Percentiles rank a stretch among this genome's conserved stretches.
phyloP scores from a whole-genome alignment of 2,797 vertebrate species.

The Trichosurus vulpecula region DNA sequence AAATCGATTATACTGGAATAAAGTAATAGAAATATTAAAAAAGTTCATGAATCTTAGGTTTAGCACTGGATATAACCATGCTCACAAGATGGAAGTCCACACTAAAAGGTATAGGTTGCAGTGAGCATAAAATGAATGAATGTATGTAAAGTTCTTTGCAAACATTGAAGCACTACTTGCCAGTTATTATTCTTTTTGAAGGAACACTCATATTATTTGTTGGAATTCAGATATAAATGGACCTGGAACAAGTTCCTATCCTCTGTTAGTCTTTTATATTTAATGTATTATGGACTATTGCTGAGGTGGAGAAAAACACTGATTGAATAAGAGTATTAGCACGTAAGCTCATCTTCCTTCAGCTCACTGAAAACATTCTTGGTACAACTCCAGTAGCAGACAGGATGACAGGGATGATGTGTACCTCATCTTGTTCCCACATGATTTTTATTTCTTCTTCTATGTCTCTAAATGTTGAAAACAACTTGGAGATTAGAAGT shows the following conservation, averaged over 20 bases:
- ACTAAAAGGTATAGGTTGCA: not conserved
- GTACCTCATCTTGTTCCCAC: not conserved
- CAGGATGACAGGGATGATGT: not conserved
- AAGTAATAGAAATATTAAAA: not conserved
- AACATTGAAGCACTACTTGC: not conserved
- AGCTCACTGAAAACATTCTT: not conserved
- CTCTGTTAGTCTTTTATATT: not conserved
- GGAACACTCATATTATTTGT: not conserved
- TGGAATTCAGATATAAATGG: not conserved
- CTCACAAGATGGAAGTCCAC: not conserved
- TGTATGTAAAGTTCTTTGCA: not conserved
- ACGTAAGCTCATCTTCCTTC: not conserved
- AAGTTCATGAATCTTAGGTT: not conserved
- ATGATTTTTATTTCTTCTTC: not conserved
- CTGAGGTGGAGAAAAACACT: not conserved
- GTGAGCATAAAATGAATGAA: not conserved
- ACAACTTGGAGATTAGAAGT: not conserved
- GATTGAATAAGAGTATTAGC: not conserved
- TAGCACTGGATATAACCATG: not conserved
- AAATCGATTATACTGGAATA: not conserved
- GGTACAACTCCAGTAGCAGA: not conserved
- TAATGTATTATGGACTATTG: not conserved
- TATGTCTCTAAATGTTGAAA: not conserved
- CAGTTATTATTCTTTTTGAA: not conserved
- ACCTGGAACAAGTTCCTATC: not conserved